Evolutionary conservation across 2,888 invertebrate genomes (phyloP).

Genomic region (Falcaria lacertinaria): DNA sequence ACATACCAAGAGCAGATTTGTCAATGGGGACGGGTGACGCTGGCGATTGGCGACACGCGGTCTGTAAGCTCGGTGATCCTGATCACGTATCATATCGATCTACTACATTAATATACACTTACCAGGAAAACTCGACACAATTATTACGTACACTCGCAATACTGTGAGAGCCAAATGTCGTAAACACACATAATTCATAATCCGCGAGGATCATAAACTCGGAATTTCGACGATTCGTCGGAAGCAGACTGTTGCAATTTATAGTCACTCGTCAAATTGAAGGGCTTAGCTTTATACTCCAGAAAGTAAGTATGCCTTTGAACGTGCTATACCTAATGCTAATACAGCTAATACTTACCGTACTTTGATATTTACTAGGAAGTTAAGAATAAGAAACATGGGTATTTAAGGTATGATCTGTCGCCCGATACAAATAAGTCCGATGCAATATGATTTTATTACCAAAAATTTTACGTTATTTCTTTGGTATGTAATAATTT

Average conservation of each 20-base stretch:
- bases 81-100: constrained; percentile 27
- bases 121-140: constrained; percentile 29
- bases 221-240: background rate
- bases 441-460: too few species aligned
- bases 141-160: constrained; percentile 6
- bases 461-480: too few species aligned
- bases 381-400: too few species aligned
- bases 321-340: too few species aligned
- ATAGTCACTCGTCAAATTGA: background rate
- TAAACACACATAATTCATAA: background rate
- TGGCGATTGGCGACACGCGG: constrained; percentile 51
- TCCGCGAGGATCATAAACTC: constrained; percentile 4
- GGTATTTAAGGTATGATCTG: too few species aligned
- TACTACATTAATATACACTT: constrained; percentile 23
- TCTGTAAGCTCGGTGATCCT: constrained; percentile 34
- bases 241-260: background rate
- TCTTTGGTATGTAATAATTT: too few species aligned
- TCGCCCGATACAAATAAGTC: too few species aligned
- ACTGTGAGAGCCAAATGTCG: background rate
- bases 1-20: background rate
- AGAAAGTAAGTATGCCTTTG: background rate
- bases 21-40: constrained; percentile 26
- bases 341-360: too few species aligned
- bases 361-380: too few species aligned
- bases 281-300: background rate